A percentile compares a stretch with the other conserved stretches of the same genome.
phyloP scores from a whole-genome alignment of 2,888 invertebrate genomes.

The Beris morrisii region DNA sequence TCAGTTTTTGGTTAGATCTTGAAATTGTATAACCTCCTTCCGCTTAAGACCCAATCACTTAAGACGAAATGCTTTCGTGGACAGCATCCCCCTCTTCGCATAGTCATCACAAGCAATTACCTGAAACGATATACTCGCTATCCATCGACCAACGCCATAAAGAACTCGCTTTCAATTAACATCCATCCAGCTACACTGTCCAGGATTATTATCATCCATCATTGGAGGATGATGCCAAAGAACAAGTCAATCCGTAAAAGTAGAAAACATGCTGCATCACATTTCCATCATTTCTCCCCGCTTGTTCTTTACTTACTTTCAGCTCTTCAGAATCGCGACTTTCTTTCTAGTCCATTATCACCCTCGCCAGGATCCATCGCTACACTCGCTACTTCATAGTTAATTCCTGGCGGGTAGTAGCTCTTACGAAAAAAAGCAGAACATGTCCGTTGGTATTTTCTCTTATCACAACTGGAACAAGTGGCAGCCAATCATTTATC shows the following conservation, averaged over 20 bases:
- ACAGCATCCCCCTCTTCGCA: background rate
- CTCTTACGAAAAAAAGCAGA: background rate
- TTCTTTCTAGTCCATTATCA: background rate
- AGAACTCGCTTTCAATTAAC: slow-evolving; percentile 19
- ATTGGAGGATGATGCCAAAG: slow-evolving; percentile 9
- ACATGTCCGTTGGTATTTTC: slow-evolving; percentile 19
- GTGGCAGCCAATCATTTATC: slow-evolving; percentile 36
- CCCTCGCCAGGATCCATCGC: background rate
- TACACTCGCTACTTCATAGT: background rate
- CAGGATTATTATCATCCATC: slow-evolving; percentile 21
- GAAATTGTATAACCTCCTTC: too few relatives aligned
- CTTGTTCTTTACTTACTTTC: background rate
- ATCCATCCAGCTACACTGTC: slow-evolving; percentile 12
- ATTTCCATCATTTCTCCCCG: slow-evolving; percentile 29
- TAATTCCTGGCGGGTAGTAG: too few relatives aligned
- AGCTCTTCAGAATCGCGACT: background rate
- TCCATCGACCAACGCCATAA: background rate
- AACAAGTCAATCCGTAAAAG: slow-evolving; percentile 34
- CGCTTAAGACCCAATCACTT: background rate
- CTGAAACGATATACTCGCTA: slow-evolving; percentile 1
- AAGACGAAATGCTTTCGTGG: background rate
- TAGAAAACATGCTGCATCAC: slow-evolving; percentile 35
- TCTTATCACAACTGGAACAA: slow-evolving; percentile 18
- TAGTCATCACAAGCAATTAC: slow-evolving; percentile 10
- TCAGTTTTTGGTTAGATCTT: too few relatives aligned